Conservation (phyloP, 1,140 invertebrate species). For the Neuroterus valhalla region DNA sequence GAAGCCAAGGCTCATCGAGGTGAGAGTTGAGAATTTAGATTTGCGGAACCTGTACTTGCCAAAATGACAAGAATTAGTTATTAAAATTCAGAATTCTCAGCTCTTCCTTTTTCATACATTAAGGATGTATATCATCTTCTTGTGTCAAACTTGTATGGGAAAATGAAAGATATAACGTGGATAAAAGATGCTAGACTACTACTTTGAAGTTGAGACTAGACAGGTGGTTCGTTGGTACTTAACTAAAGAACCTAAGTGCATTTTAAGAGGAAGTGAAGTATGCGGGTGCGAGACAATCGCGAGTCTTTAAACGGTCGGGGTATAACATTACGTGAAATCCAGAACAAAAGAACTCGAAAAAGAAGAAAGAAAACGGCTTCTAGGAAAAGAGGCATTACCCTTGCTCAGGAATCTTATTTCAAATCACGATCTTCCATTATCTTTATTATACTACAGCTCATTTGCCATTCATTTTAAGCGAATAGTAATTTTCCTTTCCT, state of each 20-base stretch:
- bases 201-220: neutral
- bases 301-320: neutral
- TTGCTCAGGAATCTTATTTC: neutral
- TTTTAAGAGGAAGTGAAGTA: neutral
- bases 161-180: neutral
- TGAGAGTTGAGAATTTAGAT: no score
- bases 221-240: neutral
- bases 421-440: neutral
- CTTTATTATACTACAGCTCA: neutral
- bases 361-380: neutral
- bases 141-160: no score
- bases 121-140: no score
- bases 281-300: conserved; percentile 9
- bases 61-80: no score
- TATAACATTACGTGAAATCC: neutral
- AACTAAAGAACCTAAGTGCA: neutral
- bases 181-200: neutral
- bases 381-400: neutral
- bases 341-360: conserved; percentile 1
- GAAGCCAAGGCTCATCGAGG: no score
- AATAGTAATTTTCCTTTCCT: neutral
- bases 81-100: no score
- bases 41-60: no score
- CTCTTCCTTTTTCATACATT: no score
- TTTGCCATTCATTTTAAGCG: neutral